Conservation (phyloP, 2,797 vertebrate genomes). For the Falco concolor region DNA sequence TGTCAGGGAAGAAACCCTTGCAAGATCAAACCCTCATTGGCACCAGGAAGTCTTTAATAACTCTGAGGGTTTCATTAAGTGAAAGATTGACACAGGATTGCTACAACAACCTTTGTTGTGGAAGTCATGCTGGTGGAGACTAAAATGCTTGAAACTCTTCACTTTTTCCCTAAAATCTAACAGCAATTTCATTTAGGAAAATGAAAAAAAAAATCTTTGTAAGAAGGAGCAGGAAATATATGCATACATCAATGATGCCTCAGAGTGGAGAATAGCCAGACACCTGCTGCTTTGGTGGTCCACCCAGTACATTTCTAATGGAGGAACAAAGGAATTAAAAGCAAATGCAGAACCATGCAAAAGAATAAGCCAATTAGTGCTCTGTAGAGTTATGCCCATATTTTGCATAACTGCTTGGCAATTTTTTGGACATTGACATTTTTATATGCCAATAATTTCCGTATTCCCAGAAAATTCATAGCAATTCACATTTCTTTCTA, state of each 20-base stretch:
- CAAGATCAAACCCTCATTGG: neutral
- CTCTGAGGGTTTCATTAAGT: neutral
- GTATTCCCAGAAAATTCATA: neutral
- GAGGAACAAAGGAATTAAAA: slow-evolving; percentile 1
- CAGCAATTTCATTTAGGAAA: neutral
- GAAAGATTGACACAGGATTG: neutral
- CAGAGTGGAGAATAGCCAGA: neutral
- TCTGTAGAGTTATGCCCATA: neutral
- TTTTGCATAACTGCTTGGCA: neutral
- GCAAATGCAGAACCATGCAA: neutral
- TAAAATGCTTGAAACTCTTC: neutral
- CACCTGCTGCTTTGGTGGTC: slow-evolving; percentile 25
- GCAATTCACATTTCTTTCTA: neutral
- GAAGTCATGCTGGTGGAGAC: neutral
- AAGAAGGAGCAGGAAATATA: neutral
- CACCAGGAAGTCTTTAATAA: neutral
- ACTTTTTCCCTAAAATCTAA: neutral
- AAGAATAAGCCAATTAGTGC: neutral
- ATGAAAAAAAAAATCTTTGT: neutral
- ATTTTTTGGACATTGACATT: neutral
- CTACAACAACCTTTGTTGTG: neutral
- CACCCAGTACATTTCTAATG: neutral
- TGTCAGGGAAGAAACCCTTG: neutral
- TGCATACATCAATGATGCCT: neutral
- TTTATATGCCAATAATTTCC: neutral